A percentile compares a stretch with the other conserved stretches of the same genome.
Evolutionary conservation across 2,113 vertebrate species (phyloP).

Genomic region (Nesoenas mayeri): DNA sequence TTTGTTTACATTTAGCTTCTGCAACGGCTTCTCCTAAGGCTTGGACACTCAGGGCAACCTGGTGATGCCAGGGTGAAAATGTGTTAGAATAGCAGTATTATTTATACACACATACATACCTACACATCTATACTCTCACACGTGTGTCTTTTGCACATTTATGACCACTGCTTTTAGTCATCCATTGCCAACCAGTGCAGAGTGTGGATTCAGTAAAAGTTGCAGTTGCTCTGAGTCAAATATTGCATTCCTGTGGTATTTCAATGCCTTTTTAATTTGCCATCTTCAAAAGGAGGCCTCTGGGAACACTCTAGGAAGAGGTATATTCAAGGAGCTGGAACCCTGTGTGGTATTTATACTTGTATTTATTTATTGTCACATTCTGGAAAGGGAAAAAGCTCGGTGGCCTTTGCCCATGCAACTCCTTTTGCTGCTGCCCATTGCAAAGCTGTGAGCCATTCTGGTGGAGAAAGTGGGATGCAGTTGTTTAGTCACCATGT

Average conservation of each 20-base stretch:
- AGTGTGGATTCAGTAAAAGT: neutral
- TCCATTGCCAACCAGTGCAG: neutral
- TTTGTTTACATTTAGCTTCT: neutral
- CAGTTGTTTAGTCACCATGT: neutral
- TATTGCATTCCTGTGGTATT: neutral
- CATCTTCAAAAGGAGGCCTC: neutral
- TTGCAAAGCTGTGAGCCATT: neutral
- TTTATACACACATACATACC: neutral
- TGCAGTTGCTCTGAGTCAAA: neutral
- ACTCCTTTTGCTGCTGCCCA: neutral
- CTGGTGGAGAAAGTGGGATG: neutral
- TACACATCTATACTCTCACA: neutral
- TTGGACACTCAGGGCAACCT: neutral
- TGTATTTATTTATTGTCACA: neutral
- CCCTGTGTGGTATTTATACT: neutral
- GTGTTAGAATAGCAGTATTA: neutral
- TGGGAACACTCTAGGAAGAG: neutral
- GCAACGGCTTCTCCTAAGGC: neutral
- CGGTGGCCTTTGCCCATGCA: neutral
- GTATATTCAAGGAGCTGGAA: neutral
- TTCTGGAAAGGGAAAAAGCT: neutral
- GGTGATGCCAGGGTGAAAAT: neutral
- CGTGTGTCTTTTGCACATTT: neutral
- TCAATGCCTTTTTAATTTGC: neutral
- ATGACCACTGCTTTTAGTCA: neutral